Evolutionary conservation across 2,888 invertebrate species (phyloP), one percentile per base, ranked within the genome.

Genomic region (Nowickia ferox): DNA sequence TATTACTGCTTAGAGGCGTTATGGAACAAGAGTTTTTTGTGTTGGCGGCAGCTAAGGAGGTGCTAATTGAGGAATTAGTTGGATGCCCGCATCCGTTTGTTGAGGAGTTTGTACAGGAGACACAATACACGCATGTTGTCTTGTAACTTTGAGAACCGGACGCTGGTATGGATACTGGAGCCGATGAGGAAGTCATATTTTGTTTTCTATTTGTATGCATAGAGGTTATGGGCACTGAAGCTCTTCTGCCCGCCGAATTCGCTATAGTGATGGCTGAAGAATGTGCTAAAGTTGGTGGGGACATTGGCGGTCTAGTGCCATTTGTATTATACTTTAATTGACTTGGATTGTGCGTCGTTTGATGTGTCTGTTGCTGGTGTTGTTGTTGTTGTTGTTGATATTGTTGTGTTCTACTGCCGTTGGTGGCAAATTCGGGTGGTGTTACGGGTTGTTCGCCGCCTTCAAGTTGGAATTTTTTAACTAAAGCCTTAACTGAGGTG

Each of bases 401-500:
- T 48, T 61, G 55, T 57, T 77, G 71, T 30, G 48, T 65, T 61
- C 71, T 84, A 74, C 84, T 87, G 68, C 88, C 85, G 22, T 87
- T 88, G 69, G 79, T 77, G 77, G 71, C 86, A 74, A 88, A 87
- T 84, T 86, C 74, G 51, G 86, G 81, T 80, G 87, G 81, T 80
- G 84, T 71, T 22, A 84, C 40, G 42, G 84, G 77, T 76, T 84
- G 82, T 80, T 87, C 84, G 74, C 84, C 84, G 30, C 87, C 89
- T 86, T 93, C 92, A 78, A 93, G 87, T 87, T 93, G 93, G 87
- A 93, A 93, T 88, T 93, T 93, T 87, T 93, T 93, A 9, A 93
- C 93, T 86, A 93, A 88, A 19, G 92, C 93, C 88, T 93, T 93
- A 2, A 93, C 93, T 81, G 92, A 92, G 63, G 92, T 92, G 57